Conservation (phyloP, 2,113 vertebrate species). For the Numenius arquata region DNA sequence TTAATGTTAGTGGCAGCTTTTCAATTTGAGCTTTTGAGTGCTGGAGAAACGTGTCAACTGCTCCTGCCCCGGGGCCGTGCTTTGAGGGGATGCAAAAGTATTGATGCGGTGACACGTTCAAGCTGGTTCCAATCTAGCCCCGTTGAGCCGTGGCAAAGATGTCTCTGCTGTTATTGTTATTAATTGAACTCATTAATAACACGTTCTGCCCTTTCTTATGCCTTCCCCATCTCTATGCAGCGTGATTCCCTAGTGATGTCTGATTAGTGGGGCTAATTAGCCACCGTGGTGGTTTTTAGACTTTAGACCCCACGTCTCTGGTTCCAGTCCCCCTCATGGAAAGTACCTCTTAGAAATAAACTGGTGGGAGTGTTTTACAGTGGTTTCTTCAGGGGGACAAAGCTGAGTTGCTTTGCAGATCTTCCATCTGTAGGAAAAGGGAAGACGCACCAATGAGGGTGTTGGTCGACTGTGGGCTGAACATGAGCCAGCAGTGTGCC, state of each 20-base stretch:
- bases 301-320: neutral
- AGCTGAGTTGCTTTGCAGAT: neutral
- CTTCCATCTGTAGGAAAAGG: neutral
- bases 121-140: constrained; percentile 57
- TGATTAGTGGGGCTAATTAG: neutral
- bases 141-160: neutral
- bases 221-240: neutral
- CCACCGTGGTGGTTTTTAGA: no score
- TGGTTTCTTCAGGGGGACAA: neutral
- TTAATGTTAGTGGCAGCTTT: constrained; percentile 67
- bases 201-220: neutral
- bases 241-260: neutral
- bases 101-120: constrained; percentile 53
- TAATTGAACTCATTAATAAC: neutral
- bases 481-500: no score
- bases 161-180: neutral
- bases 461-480: no score
- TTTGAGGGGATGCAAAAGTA: constrained; percentile 43
- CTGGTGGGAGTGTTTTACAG: neutral
- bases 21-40: constrained; percentile 64
- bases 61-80: constrained; percentile 39
- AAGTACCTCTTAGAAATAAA: neutral
- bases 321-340: neutral
- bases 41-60: constrained; percentile 64
- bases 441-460: neutral